Percentiles rank a stretch among this genome's conserved stretches.
phyloP scores from a whole-genome alignment of 2,113 vertebrate genomes.

The Paratilapia polleni region DNA sequence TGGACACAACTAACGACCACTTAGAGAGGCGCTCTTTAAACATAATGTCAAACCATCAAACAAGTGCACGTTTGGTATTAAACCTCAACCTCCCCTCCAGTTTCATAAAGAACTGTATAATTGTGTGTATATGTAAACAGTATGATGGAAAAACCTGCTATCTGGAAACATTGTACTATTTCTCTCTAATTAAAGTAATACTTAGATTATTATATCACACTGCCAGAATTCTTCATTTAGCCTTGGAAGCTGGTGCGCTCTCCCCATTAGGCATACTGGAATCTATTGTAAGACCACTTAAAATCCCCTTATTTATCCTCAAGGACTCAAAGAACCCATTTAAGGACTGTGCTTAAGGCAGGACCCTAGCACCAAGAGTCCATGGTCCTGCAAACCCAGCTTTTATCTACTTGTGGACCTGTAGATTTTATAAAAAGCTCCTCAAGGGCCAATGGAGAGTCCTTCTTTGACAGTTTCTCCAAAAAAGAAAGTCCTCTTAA shows the following conservation, averaged over 20 bases:
- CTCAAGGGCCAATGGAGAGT: neutral
- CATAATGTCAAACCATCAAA: constrained; percentile 19
- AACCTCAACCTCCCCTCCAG: neutral
- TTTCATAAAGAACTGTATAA: neutral
- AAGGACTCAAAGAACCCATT: neutral
- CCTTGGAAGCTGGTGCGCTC: neutral
- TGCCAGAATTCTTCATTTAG: neutral
- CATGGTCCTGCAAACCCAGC: neutral
- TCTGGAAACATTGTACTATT: neutral
- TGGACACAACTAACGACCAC: constrained; percentile 12
- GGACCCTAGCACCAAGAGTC: neutral
- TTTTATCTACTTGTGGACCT: neutral
- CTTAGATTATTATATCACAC: neutral
- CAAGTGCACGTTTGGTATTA: neutral
- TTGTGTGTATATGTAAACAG: constrained; percentile 47
- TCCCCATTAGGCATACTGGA: neutral
- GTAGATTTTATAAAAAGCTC: neutral
- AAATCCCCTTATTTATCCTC: neutral
- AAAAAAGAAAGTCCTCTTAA: neutral
- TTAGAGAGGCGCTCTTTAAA: constrained; percentile 1
- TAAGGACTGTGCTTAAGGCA: neutral
- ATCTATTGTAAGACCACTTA: neutral
- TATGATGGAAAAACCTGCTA: constrained; percentile 9
- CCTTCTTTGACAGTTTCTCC: neutral
- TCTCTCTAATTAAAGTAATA: constrained; percentile 27